phyloP scores from a whole-genome alignment of 2,888 invertebrate genomes.

The Digitonthophagus gazella region DNA sequence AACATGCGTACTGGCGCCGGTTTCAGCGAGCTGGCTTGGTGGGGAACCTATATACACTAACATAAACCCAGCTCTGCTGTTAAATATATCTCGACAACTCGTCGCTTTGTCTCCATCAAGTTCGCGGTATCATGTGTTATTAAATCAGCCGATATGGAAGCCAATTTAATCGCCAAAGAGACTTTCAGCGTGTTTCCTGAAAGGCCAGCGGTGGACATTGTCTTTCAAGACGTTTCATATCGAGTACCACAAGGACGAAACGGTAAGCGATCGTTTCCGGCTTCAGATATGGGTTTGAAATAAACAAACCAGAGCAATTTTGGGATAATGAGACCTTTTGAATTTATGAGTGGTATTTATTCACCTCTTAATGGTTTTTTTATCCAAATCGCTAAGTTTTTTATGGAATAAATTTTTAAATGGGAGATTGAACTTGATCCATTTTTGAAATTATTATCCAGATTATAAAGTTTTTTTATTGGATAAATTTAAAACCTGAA shows the following conservation, averaged over 20 bases:
- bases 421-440: too few species aligned
- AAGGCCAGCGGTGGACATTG: conserved; percentile 74
- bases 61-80: neutral
- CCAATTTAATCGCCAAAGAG: neutral
- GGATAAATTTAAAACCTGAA: too few species aligned
- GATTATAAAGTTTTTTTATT: too few species aligned
- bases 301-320: too few species aligned
- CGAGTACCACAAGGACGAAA: conserved; percentile 71
- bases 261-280: conserved; percentile 51
- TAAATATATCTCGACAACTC: neutral
- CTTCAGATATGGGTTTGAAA: neutral
- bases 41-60: neutral
- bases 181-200: conserved; percentile 60
- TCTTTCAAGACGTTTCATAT: conserved; percentile 80
- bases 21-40: neutral
- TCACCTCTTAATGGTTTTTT: too few species aligned
- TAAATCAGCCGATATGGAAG: neutral
- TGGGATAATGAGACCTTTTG: too few species aligned
- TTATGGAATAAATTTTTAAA: too few species aligned
- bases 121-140: neutral
- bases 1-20: neutral
- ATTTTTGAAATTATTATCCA: too few species aligned
- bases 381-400: too few species aligned
- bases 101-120: conserved; percentile 1
- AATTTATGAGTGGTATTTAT: too few species aligned